These are phyloP conservation scores for Malacosoma neustria DNA, from an alignment of 2,888 invertebrate species.

Conservation along the genomic window DNA sequence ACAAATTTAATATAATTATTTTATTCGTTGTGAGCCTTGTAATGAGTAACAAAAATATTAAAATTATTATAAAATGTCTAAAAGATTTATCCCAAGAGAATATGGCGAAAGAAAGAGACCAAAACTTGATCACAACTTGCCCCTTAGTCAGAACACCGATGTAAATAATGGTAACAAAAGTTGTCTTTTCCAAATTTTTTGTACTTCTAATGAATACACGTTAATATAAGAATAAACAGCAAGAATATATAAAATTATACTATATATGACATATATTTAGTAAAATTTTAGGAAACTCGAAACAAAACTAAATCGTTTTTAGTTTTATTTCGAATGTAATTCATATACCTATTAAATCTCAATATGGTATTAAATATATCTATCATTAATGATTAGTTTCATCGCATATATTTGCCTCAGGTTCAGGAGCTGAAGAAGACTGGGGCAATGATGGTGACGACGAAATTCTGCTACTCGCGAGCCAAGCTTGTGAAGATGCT, in stretches of 20 bases:
- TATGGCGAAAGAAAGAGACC: slow-evolving; percentile 53
- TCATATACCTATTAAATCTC: too few relatives aligned
- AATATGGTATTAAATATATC: too few relatives aligned
- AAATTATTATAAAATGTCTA: slow-evolving; percentile 46
- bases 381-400: slow-evolving; percentile 1
- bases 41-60: too few relatives aligned
- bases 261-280: neutral
- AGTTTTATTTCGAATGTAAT: too few relatives aligned
- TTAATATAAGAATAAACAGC: too few relatives aligned
- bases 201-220: too few relatives aligned
- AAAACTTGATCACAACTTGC: slow-evolving; percentile 63
- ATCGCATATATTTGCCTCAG: slow-evolving; percentile 2
- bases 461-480: slow-evolving; percentile 59
- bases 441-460: slow-evolving; percentile 69
- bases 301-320: too few relatives aligned
- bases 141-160: slow-evolving; percentile 51
- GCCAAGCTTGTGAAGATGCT: slow-evolving; percentile 61
- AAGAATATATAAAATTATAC: neutral
- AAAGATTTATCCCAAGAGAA: slow-evolving; percentile 48
- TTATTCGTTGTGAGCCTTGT: too few relatives aligned
- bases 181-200: too few relatives aligned
- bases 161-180: slow-evolving; percentile 34
- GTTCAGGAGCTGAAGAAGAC: slow-evolving; percentile 22
- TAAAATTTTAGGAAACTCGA: neutral
- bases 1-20: too few relatives aligned